Conservation (phyloP, 2,113 vertebrate species). For the Aspiorhynchus laticeps region DNA sequence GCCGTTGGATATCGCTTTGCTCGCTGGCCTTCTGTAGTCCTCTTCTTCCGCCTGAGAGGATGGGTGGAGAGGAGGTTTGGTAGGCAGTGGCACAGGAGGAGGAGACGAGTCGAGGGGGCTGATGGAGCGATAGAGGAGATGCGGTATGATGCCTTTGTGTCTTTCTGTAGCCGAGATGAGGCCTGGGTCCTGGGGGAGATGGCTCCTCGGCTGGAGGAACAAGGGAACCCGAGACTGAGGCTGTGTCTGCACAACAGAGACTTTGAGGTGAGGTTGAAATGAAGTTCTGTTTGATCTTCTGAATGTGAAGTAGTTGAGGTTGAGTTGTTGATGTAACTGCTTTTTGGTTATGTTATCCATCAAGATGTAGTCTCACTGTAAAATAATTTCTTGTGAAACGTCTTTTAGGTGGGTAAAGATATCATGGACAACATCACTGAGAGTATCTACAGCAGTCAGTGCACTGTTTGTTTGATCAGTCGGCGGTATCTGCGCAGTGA, state of each 20-base stretch:
- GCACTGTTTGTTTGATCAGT: conserved; percentile 62
- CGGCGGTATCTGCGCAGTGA: conserved; percentile 62
- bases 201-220: conserved; percentile 57
- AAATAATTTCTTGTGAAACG: neutral
- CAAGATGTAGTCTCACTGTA: neutral
- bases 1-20: conserved; percentile 56
- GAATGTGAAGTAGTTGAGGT: neutral
- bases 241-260: conserved; percentile 63
- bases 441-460: conserved; percentile 60
- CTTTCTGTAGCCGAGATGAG: conserved; percentile 59
- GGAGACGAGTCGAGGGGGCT: neutral
- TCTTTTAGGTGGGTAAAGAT: conserved; percentile 59
- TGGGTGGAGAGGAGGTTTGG: conserved; percentile 55
- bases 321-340: neutral
- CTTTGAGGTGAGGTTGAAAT: conserved; percentile 56
- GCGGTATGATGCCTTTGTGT: conserved; percentile 65
- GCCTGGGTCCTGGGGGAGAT: conserved; percentile 61
- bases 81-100: conserved; percentile 36
- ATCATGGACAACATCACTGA: conserved; percentile 65
- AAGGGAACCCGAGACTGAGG: conserved; percentile 55
- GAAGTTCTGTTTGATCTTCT: neutral
- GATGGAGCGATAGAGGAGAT: conserved; percentile 29
- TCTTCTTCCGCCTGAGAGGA: conserved; percentile 53
- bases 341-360: neutral
- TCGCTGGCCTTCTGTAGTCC: conserved; percentile 59